Evolutionary conservation across 1,140 invertebrate genomes (phyloP), one percentile per base, ranked within the genome.

Genomic region (Sarcophaga peregrina): DNA sequence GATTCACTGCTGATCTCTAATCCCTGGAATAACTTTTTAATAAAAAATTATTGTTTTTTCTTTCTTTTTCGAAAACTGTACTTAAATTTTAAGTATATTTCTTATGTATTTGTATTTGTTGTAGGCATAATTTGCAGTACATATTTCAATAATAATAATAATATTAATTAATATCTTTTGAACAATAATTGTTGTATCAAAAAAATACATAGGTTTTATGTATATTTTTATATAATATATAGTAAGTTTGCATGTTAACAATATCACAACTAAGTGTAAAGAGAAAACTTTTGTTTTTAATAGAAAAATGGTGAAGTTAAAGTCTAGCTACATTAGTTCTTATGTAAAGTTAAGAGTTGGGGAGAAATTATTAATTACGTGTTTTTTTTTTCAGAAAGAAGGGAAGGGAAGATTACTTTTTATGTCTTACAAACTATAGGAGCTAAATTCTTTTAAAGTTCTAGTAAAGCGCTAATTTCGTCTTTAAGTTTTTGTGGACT

Each of bases 401-500:
- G 17, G 54, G n/a, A n/a, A 54, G 80, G 80, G 13, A 72, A 62
- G 15, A 17, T 37, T 37, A 37, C 25, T 48, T 68, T 47, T 68
- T 54, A 45, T 45, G 62, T 72, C 62, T 68, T 47, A 72, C 11
- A 20, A 81, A 54, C 45, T 45, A 58, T 58, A n/a, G 15, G 20
- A 6, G 45, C 8, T 5, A 48, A 81, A 8, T n/a, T 81, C 13
- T 15, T 82, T 89, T 88, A 90, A 82, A 86, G 84, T n/a, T 86
- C 82, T 50, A 86, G 85, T 80, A 90, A 81, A 80, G 85, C 86
- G 81, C 72, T 86, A 81, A 90, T 89, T 74, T 87, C 86, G 62
- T 82, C 85, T 81, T 87, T 87, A 25, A 90, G 83, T 72, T 86
- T 83, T 9, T 83, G 62, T 68, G 96, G 95, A 81, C 91, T 89